Evolutionary conservation across 2,797 vertebrate species (phyloP).

Genomic region (Aeoliscus strigatus): DNA sequence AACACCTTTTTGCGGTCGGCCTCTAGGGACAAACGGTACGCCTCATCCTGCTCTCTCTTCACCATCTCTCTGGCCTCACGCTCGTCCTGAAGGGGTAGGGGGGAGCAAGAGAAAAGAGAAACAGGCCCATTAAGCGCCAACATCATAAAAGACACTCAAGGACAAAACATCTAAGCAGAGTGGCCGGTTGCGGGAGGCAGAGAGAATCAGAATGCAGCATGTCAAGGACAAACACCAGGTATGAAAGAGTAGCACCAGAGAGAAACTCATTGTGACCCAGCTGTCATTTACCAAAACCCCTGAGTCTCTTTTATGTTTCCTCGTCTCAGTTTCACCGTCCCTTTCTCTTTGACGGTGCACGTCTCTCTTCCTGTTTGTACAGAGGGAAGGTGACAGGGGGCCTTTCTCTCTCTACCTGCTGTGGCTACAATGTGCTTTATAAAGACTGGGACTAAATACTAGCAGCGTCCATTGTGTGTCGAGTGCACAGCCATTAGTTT

Average conservation of each 20-base stretch:
- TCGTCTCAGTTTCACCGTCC: slow-evolving; percentile 64
- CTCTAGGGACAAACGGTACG: slow-evolving; percentile 94
- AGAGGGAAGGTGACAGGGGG: slow-evolving; percentile 70
- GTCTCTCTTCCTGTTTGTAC: slow-evolving; percentile 75
- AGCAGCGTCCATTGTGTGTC: slow-evolving; percentile 74
- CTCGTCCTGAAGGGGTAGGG: slow-evolving; percentile 81
- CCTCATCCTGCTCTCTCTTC: slow-evolving; percentile 97
- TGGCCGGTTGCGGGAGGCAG: slow-evolving; percentile 37
- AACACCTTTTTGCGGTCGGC: slow-evolving; percentile 96
- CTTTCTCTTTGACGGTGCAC: slow-evolving; percentile 58
- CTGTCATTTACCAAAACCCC: slow-evolving; percentile 68
- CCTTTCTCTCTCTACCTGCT: slow-evolving; percentile 73
- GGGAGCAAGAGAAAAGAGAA: slow-evolving; percentile 25
- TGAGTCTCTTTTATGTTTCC: slow-evolving; percentile 65
- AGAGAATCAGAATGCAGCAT: slow-evolving; percentile 41
- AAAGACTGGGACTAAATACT: slow-evolving; percentile 69
- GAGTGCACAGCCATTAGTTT: slow-evolving; percentile 67
- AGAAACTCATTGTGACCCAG: slow-evolving; percentile 56
- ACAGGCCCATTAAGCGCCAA: slow-evolving; percentile 44
- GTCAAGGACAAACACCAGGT: slow-evolving; percentile 66
- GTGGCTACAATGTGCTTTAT: slow-evolving; percentile 71
- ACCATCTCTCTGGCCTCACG: slow-evolving; percentile 96
- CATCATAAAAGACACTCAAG: slow-evolving; percentile 40
- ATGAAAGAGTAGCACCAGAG: slow-evolving; percentile 72
- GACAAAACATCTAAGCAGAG: slow-evolving; percentile 53